Evolutionary conservation across 2,888 invertebrate genomes (phyloP).

Genomic region (Cephus nigrinus): DNA sequence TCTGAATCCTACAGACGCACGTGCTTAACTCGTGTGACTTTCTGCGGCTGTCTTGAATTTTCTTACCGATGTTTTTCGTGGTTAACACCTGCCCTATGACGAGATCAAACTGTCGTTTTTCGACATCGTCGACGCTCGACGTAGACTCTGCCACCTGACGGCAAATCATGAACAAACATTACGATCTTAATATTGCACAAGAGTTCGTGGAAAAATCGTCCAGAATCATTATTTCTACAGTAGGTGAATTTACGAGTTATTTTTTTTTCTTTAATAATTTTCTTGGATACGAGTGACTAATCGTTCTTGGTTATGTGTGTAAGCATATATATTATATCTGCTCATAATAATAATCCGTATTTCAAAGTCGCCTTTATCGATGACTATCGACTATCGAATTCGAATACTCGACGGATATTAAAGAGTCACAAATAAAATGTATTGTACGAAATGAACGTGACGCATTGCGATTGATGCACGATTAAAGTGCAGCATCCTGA

Average conservation of each 20-base stretch:
- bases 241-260: neutral
- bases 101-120: too few species aligned
- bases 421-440: neutral
- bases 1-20: too few species aligned
- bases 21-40: too few species aligned
- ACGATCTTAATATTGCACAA: neutral
- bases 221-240: neutral
- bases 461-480: neutral
- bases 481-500: neutral
- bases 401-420: too few species aligned
- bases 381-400: neutral
- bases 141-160: neutral
- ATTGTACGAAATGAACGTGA: neutral
- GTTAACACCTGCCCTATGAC: too few species aligned
- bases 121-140: too few species aligned
- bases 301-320: neutral
- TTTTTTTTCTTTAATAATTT: neutral
- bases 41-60: too few species aligned
- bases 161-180: neutral
- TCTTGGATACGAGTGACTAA: neutral
- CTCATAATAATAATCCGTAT: neutral
- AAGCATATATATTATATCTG: neutral
- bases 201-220: neutral
- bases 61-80: too few species aligned
- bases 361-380: neutral